Evolutionary conservation across 1,140 invertebrate species (phyloP), one percentile per base, ranked within the genome.

Genomic region (Brachionus plicatilis): DNA sequence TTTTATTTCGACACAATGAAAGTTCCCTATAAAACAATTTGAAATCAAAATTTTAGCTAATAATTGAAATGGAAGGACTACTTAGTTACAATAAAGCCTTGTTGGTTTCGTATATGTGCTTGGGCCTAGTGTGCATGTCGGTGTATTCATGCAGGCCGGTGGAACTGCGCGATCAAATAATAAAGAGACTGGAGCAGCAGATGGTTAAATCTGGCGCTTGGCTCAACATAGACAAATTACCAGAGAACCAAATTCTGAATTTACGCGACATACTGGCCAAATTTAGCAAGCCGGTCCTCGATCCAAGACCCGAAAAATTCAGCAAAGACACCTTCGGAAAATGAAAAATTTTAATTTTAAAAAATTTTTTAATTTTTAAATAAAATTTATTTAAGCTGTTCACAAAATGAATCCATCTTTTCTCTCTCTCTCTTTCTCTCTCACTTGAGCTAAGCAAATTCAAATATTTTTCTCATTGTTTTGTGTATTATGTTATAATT

Each of bases 401-500:
- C 47, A 53, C 17, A 53, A 53, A 17, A 20, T 24, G 8, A 60
- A 47, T 12, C 45, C 45, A 47, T 47, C 45, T 47, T 47, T 12
- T 47, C 45, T 47, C 45, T 47, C 45, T 47, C 45, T 47, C 12
- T 47, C 45, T 43, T 3, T 72, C 3, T 47, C 45, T 43, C 8
- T 37, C 17, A 72, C 41, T 72, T 72, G 68, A 72, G 68, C 68
- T 43, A 72, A 72, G 68, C 68, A 72, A 72, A 72, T 72, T 72
- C 47, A 41, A 43, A 72, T 45, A 45, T 43, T 17, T 72, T 33
- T 33, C 17, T 17, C 20, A 43, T 72, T 72, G 17, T 72, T 37
- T 20, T 72, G 17, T 72, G 17, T 41, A 41, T 72, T 72, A 43
- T 72, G 37, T 43, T 72, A 43, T 41, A 43, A 41, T 17, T 72